A percentile compares a stretch with the other conserved stretches of the same genome.
Conservation (phyloP, 1,140 invertebrate species). For the Thaumatotibia leucotreta region DNA sequence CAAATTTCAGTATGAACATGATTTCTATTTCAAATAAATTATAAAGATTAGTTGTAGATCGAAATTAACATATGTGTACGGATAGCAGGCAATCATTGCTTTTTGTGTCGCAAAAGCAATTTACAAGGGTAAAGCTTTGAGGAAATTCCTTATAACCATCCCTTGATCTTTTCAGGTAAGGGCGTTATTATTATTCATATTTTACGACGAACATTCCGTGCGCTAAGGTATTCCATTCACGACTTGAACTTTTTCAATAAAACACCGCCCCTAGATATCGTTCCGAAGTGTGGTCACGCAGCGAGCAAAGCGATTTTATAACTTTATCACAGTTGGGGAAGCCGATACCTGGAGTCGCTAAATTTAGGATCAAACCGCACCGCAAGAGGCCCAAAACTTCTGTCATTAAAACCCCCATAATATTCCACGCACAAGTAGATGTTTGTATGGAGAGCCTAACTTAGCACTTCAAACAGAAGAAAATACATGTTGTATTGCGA, state of each 20-base stretch:
- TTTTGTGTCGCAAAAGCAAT: slow-evolving; percentile 6
- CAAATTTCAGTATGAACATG: too few species aligned
- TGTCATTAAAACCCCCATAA: slow-evolving; percentile 21
- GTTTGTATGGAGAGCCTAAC: background rate
- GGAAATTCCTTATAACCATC: slow-evolving; percentile 7
- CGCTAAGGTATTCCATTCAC: slow-evolving; percentile 59
- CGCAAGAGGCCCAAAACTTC: slow-evolving; percentile 29
- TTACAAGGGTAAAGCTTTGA: slow-evolving; percentile 6
- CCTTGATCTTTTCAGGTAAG: slow-evolving; percentile 10
- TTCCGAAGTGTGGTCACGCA: slow-evolving; percentile 65
- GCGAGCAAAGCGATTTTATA: slow-evolving; percentile 62
- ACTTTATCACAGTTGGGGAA: slow-evolving; percentile 51
- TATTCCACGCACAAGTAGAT: background rate
- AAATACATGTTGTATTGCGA: background rate
- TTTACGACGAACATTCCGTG: slow-evolving; percentile 44
- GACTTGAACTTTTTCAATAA: slow-evolving; percentile 72
- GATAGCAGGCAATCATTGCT: background rate
- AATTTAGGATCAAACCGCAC: slow-evolving; percentile 15
- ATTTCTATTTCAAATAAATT: background rate
- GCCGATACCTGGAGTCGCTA: slow-evolving; percentile 40
- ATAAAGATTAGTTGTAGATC: background rate
- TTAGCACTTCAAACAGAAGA: background rate
- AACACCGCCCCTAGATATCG: slow-evolving; percentile 49
- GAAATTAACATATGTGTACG: background rate
- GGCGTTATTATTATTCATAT: slow-evolving; percentile 66